A percentile compares a stretch with the other conserved stretches of the same genome.
phyloP scores from a whole-genome alignment of 2,797 vertebrate species.

The Gephyroberyx darwinii region DNA sequence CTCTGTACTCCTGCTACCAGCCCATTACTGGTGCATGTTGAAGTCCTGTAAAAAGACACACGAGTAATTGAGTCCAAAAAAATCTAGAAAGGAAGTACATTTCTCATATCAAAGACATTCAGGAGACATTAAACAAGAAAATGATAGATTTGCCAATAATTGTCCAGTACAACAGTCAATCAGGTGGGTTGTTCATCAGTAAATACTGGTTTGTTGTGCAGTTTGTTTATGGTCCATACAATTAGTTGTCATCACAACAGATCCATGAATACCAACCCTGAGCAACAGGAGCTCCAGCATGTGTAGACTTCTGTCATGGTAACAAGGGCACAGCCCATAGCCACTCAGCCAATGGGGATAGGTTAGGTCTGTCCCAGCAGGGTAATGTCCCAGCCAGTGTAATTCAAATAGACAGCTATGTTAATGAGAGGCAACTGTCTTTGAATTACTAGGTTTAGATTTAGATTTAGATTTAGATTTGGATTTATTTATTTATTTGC shows the following conservation, averaged over 20 bases:
- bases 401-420: slow-evolving; percentile 63
- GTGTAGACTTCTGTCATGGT: slow-evolving; percentile 69
- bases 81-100: not conserved
- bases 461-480: not conserved
- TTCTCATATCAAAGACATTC: not conserved
- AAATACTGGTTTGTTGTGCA: slow-evolving; percentile 62
- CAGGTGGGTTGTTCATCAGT: slow-evolving; percentile 10
- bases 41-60: slow-evolving; percentile 85
- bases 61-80: slow-evolving; percentile 12
- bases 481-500: too few relatives aligned
- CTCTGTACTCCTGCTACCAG: slow-evolving; percentile 95
- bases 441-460: slow-evolving; percentile 28
- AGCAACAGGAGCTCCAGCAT: slow-evolving; percentile 49
- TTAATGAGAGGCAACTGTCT: slow-evolving; percentile 48
- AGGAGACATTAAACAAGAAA: too few relatives aligned
- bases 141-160: not conserved
- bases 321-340: slow-evolving; percentile 63
- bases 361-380: slow-evolving; percentile 52
- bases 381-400: slow-evolving; percentile 50
- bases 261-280: slow-evolving; percentile 42
- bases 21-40: slow-evolving; percentile 93
- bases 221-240: slow-evolving; percentile 65
- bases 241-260: slow-evolving; percentile 73
- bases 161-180: not conserved
- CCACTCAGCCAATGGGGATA: slow-evolving; percentile 52